A percentile compares a stretch with the other conserved stretches of the same genome.
phyloP scores from a whole-genome alignment of 1,140 invertebrate species.

The Pogonus chalceus region DNA sequence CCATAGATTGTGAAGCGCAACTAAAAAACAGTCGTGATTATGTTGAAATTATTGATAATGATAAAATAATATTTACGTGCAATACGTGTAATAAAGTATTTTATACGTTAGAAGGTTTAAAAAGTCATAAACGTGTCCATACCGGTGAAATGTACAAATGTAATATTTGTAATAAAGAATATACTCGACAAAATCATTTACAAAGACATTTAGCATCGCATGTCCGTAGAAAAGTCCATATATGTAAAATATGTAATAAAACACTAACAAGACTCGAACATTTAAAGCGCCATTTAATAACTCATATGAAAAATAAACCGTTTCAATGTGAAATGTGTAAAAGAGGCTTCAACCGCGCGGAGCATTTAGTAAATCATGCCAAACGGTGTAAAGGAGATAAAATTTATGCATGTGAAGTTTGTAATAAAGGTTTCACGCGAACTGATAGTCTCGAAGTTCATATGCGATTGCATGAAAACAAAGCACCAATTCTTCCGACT shows the following conservation, averaged over 20 bases:
- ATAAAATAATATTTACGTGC: conserved; percentile 28
- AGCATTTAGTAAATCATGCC: conserved; percentile 39
- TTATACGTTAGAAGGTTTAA: conserved; percentile 28
- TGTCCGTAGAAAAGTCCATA: conserved; percentile 27
- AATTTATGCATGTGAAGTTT: conserved; percentile 38
- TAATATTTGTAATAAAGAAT: conserved; percentile 29
- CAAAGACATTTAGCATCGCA: conserved; percentile 29
- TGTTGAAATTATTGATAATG: conserved; percentile 28
- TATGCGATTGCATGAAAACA: conserved; percentile 26
- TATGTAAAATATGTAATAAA: conserved; percentile 33
- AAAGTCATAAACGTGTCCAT: conserved; percentile 29
- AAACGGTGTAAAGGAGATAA: conserved; percentile 30
- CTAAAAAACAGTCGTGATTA: conserved; percentile 17
- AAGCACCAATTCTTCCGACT: conserved; percentile 23
- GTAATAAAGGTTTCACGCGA: conserved; percentile 35
- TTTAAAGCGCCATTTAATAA: conserved; percentile 30
- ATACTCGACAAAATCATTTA: conserved; percentile 27
- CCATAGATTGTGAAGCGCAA: background rate
- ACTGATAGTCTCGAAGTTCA: conserved; percentile 31
- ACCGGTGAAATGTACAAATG: conserved; percentile 28
- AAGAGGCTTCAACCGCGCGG: conserved; percentile 38
- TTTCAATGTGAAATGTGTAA: conserved; percentile 45
- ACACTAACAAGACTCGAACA: conserved; percentile 30
- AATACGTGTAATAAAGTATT: conserved; percentile 29
- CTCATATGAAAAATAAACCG: conserved; percentile 32